These are phyloP conservation scores for Hirundichthys speculiger DNA, from an alignment of 2,113 vertebrate species.

Conservation along the genomic window DNA sequence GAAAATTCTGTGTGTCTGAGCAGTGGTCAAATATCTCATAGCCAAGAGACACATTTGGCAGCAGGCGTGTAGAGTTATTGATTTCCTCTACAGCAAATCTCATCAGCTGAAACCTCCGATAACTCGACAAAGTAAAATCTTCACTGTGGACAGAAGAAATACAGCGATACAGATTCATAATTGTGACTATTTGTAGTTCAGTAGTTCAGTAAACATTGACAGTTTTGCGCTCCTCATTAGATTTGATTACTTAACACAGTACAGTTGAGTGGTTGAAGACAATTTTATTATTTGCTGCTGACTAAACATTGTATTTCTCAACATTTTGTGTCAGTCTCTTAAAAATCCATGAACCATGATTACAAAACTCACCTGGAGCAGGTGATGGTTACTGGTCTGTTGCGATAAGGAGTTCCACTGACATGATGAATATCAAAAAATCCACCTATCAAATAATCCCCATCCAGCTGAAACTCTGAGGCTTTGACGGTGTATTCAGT, in stretches of 20 bases:
- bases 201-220: too few relatives aligned
- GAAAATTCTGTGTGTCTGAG: constrained; percentile 70
- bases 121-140: constrained; percentile 54
- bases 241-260: too few relatives aligned
- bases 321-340: too few relatives aligned
- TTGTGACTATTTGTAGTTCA: too few relatives aligned
- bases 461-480: constrained; percentile 68
- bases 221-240: too few relatives aligned
- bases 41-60: constrained; percentile 86
- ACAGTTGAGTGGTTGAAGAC: too few relatives aligned
- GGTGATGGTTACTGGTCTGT: constrained; percentile 50
- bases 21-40: constrained; percentile 86
- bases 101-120: constrained; percentile 83
- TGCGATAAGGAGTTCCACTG: accelerated
- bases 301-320: too few relatives aligned
- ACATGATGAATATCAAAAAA: constrained; percentile 65
- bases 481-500: background rate
- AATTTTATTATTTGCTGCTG: too few relatives aligned
- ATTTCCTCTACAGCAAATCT: constrained; percentile 85
- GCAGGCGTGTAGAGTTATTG: constrained; percentile 84
- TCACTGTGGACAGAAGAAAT: constrained; percentile 57
- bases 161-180: background rate
- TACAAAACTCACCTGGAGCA: constrained; percentile 67
- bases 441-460: constrained; percentile 72
- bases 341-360: background rate